phyloP scores from a whole-genome alignment of 2,113 vertebrate species.

The Myotis yumanensis region DNA sequence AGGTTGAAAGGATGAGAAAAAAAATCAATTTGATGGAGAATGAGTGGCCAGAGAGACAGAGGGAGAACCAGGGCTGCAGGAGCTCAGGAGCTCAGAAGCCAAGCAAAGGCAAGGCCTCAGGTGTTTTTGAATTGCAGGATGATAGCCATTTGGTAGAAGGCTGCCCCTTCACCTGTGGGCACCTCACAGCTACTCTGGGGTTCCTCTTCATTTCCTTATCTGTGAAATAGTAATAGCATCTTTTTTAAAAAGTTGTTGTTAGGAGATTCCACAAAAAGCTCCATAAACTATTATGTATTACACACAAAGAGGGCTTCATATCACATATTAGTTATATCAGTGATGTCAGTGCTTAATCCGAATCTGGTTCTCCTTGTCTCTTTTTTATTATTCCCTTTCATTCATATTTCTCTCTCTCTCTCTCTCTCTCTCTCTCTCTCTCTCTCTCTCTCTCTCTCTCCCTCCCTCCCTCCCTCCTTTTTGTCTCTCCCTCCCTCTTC shows the following conservation, averaged over 20 bases:
- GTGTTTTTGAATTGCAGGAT: background rate
- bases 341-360: background rate
- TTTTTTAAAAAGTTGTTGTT: background rate
- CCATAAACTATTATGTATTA: background rate
- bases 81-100: background rate
- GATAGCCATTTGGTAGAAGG: background rate
- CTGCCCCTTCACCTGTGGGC: background rate
- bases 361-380: background rate
- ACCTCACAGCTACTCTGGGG: background rate
- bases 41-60: background rate
- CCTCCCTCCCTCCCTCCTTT: background rate
- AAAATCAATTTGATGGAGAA: background rate
- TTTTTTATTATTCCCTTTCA: background rate
- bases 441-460: background rate
- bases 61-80: no score
- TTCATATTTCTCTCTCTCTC: no score
- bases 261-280: background rate
- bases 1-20: background rate
- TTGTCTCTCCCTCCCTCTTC: background rate
- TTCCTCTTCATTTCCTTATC: background rate
- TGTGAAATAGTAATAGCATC: background rate
- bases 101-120: background rate
- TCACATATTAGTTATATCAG: rapidly evolving
- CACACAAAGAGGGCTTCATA: background rate
- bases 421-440: background rate